A percentile compares a stretch with the other conserved stretches of the same genome.
These are phyloP conservation scores for Tachystola acroxantha DNA, from an alignment of 2,888 invertebrate species.

Conservation along the genomic window DNA sequence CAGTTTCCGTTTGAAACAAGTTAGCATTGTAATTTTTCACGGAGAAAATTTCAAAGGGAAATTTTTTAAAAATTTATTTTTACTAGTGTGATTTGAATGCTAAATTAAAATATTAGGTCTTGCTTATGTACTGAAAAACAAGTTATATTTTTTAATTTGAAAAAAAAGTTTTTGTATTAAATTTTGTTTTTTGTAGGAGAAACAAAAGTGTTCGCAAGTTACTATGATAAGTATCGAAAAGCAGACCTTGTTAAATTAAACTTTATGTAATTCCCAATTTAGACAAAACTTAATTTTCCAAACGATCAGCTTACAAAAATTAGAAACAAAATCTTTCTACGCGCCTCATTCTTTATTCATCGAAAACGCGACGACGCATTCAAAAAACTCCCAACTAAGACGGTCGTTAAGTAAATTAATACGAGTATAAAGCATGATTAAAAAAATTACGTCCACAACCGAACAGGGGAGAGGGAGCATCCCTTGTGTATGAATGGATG, in stretches of 20 bases:
- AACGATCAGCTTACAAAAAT: conserved; percentile 34
- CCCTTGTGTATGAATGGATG: conserved; percentile 57
- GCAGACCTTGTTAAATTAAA: no score
- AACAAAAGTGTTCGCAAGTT: no score
- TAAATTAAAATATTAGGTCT: conserved; percentile 21
- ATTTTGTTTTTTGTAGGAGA: no score
- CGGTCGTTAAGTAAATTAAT: conserved; percentile 75
- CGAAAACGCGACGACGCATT: conserved; percentile 59
- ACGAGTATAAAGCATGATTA: conserved; percentile 76
- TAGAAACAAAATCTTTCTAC: conserved; percentile 20
- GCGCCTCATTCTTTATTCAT: conserved; percentile 68
- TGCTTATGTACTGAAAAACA: no score
- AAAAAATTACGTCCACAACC: conserved; percentile 71
- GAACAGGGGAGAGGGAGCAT: conserved; percentile 48
- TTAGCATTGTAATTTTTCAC: neutral
- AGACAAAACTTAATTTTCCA: conserved; percentile 47
- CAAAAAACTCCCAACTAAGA: conserved; percentile 55
- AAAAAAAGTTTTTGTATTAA: no score
- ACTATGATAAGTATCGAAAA: no score
- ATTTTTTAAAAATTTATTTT: conserved; percentile 58
- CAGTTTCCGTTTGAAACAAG: conserved; percentile 3
- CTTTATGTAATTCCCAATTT: no score
- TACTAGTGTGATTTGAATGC: conserved; percentile 18
- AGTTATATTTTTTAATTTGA: no score
- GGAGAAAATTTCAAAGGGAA: conserved; percentile 35